Percentiles rank a stretch among this genome's conserved stretches.
phyloP scores from a whole-genome alignment of 2,797 vertebrate species.

The Lepus townsendii region DNA sequence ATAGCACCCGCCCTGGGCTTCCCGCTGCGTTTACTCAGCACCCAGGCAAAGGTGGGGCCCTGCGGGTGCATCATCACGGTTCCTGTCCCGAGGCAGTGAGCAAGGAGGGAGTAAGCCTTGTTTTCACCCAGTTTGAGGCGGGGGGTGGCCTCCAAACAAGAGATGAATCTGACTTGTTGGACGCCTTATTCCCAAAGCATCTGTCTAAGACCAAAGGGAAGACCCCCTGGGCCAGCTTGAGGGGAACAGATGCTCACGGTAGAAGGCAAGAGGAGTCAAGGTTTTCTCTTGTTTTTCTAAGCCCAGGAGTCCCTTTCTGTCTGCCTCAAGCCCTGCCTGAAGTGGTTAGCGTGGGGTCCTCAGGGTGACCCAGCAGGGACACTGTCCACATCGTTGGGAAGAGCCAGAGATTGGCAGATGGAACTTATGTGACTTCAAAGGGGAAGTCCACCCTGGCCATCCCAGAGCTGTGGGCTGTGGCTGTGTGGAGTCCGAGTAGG shows the following conservation, averaged over 20 bases:
- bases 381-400: accelerated
- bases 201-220: not conserved
- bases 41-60: not conserved
- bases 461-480: not conserved
- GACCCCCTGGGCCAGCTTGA: not conserved
- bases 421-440: not conserved
- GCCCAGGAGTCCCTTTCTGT: not conserved
- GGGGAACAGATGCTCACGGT: not conserved
- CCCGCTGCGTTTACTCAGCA: not conserved
- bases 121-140: not conserved
- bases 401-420: not conserved
- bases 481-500: not conserved
- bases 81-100: not conserved
- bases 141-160: not conserved
- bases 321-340: accelerated
- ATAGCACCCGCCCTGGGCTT: accelerated
- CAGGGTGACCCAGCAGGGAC: not conserved
- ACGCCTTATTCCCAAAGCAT: not conserved
- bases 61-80: not conserved
- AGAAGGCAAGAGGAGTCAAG: too few relatives aligned
- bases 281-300: not conserved
- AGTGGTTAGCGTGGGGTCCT: not conserved
- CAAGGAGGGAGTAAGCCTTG: accelerated
- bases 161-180: not conserved
- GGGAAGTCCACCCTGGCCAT: not conserved